Evolutionary conservation across 2,797 vertebrate species (phyloP), one percentile per base, ranked within the genome.

Genomic region (Fistularia tabacaria): DNA sequence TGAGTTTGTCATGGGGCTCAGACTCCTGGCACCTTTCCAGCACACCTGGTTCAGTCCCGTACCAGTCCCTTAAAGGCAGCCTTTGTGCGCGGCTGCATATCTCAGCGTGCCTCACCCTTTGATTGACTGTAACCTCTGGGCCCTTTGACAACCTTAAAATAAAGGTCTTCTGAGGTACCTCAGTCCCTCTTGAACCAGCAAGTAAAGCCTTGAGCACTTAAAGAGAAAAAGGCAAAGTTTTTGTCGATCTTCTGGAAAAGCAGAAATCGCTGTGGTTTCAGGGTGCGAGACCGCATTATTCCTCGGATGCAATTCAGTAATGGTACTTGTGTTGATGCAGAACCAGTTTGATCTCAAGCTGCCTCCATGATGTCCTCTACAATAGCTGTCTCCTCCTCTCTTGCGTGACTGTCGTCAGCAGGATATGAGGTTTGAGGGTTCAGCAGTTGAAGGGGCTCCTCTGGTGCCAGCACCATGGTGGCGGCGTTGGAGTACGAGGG

Each of bases 1-100:
- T 66, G 15, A 13, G 25, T 25, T 25, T 25, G 14, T 64, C 52
- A 63, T 64, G 51, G 5, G 10, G 58, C 54, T 62, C 9, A n/a
- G 54, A 74, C 70, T 62, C 58, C 69, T 86, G 86, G 85, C 81
- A 74, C 8, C 1, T 59, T 50, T 75, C 81, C 80, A 45, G 56
- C 75, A 87, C 88, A 90, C 86, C 88, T 91, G 86, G 74, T 55
- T 71, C 58, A 36, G 51, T 41, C 60, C 51, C 15, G 60, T 57
- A 25, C 43, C 54, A 63, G 63, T 70, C 68, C 72, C 59, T 87
- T 70, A 90, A 45, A 85, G 66, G 72, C 66, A 6, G 51, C 69
- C 86, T 88, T 88, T 89, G 87, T 89, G 69, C 73, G 66, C 49
- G 14, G 46, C 15, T 49, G 48, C 48, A 49, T 37, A 49, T 37